A percentile compares a stretch with the other conserved stretches of the same genome.
Evolutionary conservation across 30 jellyfish, hydroid and myxozoan species (phyloP).

Genomic region (Haliclystus octoradiatus): DNA sequence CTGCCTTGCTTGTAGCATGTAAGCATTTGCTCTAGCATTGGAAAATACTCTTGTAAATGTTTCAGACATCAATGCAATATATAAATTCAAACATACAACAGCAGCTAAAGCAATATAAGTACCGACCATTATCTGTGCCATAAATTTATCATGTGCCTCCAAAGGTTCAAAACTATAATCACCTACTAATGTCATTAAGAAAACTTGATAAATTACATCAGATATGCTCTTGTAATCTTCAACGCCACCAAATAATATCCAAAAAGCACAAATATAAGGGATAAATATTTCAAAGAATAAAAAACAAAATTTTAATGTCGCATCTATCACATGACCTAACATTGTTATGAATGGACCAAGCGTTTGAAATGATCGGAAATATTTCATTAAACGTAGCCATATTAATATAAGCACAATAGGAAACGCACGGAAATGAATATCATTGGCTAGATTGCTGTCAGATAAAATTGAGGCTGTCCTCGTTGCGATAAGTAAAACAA

Average conservation of each 20-base stretch:
- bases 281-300: slow-evolving; percentile 82
- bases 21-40: not conserved
- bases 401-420: slow-evolving; percentile 65
- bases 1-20: not conserved
- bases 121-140: not conserved
- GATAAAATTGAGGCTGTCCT: slow-evolving; percentile 41
- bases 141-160: not conserved
- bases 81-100: not conserved
- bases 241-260: slow-evolving; percentile 76
- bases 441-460: slow-evolving; percentile 23
- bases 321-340: slow-evolving; percentile 91
- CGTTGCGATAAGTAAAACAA: slow-evolving; percentile 46
- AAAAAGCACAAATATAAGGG: slow-evolving; percentile 83
- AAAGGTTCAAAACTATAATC: not conserved
- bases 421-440: slow-evolving; percentile 63
- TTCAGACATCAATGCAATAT: not conserved
- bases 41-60: not conserved
- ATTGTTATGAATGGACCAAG: slow-evolving; percentile 92
- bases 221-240: not conserved
- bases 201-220: not conserved
- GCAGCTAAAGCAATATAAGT: not conserved
- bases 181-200: not conserved
- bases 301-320: slow-evolving; percentile 76
- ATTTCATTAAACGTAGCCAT: slow-evolving; percentile 90
- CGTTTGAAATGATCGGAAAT: slow-evolving; percentile 83